A percentile compares a stretch with the other conserved stretches of the same genome.
Evolutionary conservation across 1,140 invertebrate species (phyloP).

Genomic region (Prorops nasuta): DNA sequence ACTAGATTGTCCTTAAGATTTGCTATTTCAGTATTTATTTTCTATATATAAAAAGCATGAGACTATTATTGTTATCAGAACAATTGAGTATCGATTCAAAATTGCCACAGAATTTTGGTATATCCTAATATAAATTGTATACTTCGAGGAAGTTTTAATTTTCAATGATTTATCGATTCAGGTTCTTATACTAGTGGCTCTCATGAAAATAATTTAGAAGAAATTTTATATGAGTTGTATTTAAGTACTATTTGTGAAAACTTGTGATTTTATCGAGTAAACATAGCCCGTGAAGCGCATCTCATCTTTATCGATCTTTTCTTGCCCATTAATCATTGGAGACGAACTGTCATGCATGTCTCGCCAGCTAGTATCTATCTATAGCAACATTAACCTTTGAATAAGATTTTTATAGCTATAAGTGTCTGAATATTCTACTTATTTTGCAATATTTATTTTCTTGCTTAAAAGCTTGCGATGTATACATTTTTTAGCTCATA

Average conservation of each 20-base stretch:
- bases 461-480: background rate
- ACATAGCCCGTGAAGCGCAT: background rate
- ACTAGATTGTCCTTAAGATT: too few species aligned
- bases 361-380: too few species aligned
- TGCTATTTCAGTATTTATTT: too few species aligned
- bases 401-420: background rate
- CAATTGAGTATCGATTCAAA: background rate
- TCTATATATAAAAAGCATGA: too few species aligned
- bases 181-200: background rate
- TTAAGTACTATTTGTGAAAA: background rate
- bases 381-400: too few species aligned
- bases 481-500: background rate
- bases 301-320: background rate
- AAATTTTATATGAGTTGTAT: background rate
- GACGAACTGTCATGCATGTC: background rate
- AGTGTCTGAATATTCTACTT: background rate
- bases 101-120: background rate
- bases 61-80: too few species aligned
- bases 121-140: background rate
- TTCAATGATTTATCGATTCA: background rate
- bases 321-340: background rate
- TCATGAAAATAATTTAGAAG: too few species aligned
- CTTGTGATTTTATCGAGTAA: background rate
- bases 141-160: background rate
- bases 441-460: background rate